Conservation (phyloP, 1,140 invertebrate species). For the Coelopa frigida region DNA sequence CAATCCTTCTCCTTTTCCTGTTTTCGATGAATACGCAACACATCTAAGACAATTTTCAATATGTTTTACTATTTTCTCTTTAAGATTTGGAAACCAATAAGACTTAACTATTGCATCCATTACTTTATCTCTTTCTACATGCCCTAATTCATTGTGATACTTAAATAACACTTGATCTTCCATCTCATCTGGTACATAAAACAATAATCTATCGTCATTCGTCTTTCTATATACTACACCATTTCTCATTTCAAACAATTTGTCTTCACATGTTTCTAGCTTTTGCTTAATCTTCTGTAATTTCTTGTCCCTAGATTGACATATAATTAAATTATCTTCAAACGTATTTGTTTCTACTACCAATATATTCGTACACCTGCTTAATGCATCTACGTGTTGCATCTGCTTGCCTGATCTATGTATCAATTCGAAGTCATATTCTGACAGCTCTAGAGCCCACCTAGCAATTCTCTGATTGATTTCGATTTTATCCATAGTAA, state of each 20-base stretch:
- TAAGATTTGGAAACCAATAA: slow-evolving; percentile 34
- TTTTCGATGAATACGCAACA: slow-evolving; percentile 20
- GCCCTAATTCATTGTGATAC: slow-evolving; percentile 27
- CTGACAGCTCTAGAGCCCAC: slow-evolving; percentile 25
- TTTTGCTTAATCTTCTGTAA: slow-evolving; percentile 5
- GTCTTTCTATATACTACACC: slow-evolving; percentile 10
- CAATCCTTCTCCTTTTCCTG: slow-evolving; percentile 25
- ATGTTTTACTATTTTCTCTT: slow-evolving; percentile 19
- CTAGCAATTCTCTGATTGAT: slow-evolving; percentile 33
- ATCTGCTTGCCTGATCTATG: slow-evolving; percentile 22
- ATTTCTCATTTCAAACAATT: slow-evolving; percentile 11
- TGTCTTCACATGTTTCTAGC: slow-evolving; percentile 11
- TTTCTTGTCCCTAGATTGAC: slow-evolving; percentile 9
- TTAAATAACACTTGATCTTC: slow-evolving; percentile 18
- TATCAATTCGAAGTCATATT: slow-evolving; percentile 12
- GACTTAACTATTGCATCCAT: slow-evolving; percentile 15
- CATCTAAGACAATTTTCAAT: slow-evolving; percentile 29
- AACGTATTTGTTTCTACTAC: slow-evolving; percentile 11
- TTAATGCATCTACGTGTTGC: slow-evolving; percentile 33
- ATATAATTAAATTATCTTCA: slow-evolving; percentile 13
- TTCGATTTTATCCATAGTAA: slow-evolving; percentile 43
- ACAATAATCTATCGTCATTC: slow-evolving; percentile 15
- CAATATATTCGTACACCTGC: slow-evolving; percentile 16
- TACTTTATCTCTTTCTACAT: slow-evolving; percentile 26
- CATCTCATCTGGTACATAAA: slow-evolving; percentile 27